Conservation (phyloP, 2,888 invertebrate species). For the Mythimna pallens region DNA sequence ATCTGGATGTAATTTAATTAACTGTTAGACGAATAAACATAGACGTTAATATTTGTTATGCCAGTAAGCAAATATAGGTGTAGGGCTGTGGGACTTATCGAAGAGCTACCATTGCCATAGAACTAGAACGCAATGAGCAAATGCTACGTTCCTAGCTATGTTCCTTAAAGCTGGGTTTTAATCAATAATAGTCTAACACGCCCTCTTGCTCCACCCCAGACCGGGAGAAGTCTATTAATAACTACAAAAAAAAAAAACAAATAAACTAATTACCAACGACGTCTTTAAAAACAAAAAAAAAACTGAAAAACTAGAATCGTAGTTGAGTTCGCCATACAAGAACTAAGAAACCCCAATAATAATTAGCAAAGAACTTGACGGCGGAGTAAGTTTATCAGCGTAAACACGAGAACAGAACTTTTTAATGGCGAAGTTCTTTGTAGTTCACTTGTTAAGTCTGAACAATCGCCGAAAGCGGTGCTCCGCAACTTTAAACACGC, state of each 20-base stretch:
- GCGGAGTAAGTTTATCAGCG: constrained; percentile 60
- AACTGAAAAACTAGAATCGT: constrained; percentile 21
- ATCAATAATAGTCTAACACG: too few relatives aligned
- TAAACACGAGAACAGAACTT: constrained; percentile 64
- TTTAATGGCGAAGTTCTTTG: constrained; percentile 71
- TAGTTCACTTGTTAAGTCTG: constrained; percentile 67
- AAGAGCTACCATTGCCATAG: too few relatives aligned
- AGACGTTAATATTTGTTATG: too few relatives aligned
- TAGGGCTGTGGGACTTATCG: too few relatives aligned
- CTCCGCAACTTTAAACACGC: constrained; percentile 55
- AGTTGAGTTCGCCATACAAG: constrained; percentile 25
- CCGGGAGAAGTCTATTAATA: too few relatives aligned
- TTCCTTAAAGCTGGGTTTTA: too few relatives aligned
- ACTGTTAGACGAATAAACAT: too few relatives aligned
- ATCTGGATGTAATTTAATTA: constrained; percentile 13
- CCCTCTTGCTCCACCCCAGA: too few relatives aligned
- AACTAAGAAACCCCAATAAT: constrained; percentile 45
- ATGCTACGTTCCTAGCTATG: too few relatives aligned
- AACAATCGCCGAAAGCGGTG: constrained; percentile 67
- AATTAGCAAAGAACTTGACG: constrained; percentile 61
- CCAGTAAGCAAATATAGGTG: too few relatives aligned
- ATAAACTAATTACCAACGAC: neutral
- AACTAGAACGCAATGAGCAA: too few relatives aligned
- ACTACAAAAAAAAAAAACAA: too few relatives aligned
- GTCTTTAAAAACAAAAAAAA: constrained; percentile 1